A percentile compares a stretch with the other conserved stretches of the same genome.
These are phyloP conservation scores for Neosilurus hyrtlii DNA, from an alignment of 2,797 vertebrate species.

Conservation along the genomic window DNA sequence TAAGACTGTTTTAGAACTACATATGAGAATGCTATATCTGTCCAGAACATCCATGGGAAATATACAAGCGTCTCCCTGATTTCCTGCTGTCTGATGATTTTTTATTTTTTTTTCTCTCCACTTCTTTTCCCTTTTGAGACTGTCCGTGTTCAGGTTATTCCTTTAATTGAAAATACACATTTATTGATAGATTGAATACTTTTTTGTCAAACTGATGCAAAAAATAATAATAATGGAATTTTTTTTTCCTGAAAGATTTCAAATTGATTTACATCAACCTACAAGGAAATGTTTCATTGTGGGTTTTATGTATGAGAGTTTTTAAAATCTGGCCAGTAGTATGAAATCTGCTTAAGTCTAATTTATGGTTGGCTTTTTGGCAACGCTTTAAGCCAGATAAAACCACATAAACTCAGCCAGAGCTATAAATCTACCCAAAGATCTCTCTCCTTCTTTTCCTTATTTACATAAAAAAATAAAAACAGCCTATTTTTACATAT, in stretches of 20 bases:
- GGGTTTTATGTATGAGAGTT: slow-evolving; percentile 29
- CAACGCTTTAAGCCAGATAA: slow-evolving; percentile 51
- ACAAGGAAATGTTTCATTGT: slow-evolving; percentile 22
- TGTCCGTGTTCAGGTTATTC: neutral
- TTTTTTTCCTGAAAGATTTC: slow-evolving; percentile 2
- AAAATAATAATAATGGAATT: neutral
- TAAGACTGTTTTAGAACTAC: slow-evolving; percentile 40
- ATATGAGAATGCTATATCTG: slow-evolving; percentile 35
- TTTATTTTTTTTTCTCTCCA: neutral
- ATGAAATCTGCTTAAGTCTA: slow-evolving; percentile 58
- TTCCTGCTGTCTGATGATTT: slow-evolving; percentile 37
- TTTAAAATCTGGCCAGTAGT: slow-evolving; percentile 58
- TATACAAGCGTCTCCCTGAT: slow-evolving; percentile 33
- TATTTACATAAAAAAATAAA: neutral
- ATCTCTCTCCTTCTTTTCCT: neutral
- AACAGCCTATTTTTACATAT: neutral
- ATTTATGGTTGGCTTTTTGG: slow-evolving; percentile 52
- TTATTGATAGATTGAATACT: neutral
- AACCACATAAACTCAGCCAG: slow-evolving; percentile 56
- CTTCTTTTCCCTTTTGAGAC: slow-evolving; percentile 1
- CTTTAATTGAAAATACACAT: neutral
- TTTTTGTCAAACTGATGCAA: neutral
- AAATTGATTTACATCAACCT: slow-evolving; percentile 6
- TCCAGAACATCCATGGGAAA: slow-evolving; percentile 37
- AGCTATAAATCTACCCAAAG: slow-evolving; percentile 61